These are phyloP conservation scores for Trachelus stipa DNA, from an alignment of 2,888 invertebrate species.

Conservation along the genomic window DNA sequence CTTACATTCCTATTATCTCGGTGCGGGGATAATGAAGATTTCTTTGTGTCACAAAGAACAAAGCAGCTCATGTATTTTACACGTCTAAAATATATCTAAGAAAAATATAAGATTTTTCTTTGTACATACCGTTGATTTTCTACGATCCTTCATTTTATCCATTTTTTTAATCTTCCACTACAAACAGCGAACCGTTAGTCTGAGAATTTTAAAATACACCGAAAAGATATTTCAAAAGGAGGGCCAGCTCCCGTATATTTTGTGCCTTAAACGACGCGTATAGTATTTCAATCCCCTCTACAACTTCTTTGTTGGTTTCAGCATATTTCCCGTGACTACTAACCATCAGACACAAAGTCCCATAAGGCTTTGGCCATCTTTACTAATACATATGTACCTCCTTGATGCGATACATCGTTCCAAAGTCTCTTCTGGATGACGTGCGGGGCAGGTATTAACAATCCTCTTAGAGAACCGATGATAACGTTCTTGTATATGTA, in stretches of 20 bases:
- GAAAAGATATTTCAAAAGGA: too few species aligned
- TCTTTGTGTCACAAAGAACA: not conserved
- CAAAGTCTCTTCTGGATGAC: not conserved
- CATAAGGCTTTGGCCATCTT: too few species aligned
- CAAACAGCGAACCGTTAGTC: not conserved
- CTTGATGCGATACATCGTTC: not conserved
- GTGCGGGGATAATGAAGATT: not conserved
- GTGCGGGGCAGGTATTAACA: not conserved
- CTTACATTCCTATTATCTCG: conserved; percentile 8
- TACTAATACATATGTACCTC: too few species aligned
- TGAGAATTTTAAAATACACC: not conserved
- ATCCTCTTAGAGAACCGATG: not conserved
- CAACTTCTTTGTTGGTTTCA: too few species aligned
- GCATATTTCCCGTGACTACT: too few species aligned
- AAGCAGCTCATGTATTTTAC: not conserved
- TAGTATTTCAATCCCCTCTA: too few species aligned
- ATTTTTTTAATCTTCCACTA: not conserved
- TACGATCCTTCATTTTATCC: not conserved
- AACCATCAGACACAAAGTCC: too few species aligned
- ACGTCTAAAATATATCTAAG: not conserved
- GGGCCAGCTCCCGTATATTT: too few species aligned
- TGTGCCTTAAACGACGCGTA: too few species aligned
- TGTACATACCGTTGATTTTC: not conserved
- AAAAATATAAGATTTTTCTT: not conserved
- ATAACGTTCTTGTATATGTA: not conserved